phyloP scores from a whole-genome alignment of 2,113 vertebrate genomes.

The Peromyscus leucopus region DNA sequence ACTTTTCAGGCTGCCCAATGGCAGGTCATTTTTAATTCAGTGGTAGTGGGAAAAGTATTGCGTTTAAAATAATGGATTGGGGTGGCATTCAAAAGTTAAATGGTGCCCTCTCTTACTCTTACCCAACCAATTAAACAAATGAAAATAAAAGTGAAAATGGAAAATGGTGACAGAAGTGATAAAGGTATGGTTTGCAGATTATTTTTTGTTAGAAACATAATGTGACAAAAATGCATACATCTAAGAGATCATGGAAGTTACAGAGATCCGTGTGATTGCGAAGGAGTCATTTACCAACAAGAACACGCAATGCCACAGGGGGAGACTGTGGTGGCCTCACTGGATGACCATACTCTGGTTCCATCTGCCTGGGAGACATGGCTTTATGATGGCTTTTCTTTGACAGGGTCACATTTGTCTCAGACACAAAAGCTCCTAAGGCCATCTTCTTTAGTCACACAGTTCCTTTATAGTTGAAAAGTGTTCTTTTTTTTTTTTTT shows the following conservation, averaged over 20 bases:
- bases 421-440: neutral
- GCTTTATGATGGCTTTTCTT: neutral
- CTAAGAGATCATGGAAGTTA: neutral
- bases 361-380: neutral
- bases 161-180: slow-evolving; percentile 18
- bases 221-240: neutral
- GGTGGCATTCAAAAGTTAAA: slow-evolving; percentile 57
- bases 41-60: slow-evolving; percentile 30
- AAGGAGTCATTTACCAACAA: neutral
- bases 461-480: neutral
- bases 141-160: slow-evolving; percentile 41
- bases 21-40: slow-evolving; percentile 73
- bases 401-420: neutral
- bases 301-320: neutral
- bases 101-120: slow-evolving; percentile 40
- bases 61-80: slow-evolving; percentile 61
- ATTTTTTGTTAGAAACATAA: neutral
- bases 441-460: neutral
- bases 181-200: slow-evolving; percentile 7
- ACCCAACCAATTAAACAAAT: slow-evolving; percentile 61
- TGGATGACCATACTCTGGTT: neutral
- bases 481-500: too few relatives aligned
- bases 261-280: neutral
- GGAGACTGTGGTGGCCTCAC: neutral
- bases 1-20: neutral